Evolutionary conservation across 37 sponge, comb jelly and placozoan species (phyloP).

Genomic region (Halisarca cf. caerulea): DNA sequence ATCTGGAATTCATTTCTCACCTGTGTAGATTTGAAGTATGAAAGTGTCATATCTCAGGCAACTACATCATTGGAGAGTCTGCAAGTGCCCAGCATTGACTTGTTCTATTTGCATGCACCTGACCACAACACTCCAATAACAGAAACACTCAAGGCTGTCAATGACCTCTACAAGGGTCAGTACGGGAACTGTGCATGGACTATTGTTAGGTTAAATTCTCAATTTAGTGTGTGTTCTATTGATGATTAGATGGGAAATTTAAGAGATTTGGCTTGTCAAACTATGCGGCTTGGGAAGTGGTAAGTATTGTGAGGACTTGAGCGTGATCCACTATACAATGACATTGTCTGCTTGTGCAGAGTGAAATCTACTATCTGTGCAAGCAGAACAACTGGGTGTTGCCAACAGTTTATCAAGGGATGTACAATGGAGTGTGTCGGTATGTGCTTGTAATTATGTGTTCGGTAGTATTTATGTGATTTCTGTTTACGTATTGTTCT

Average conservation of each 20-base stretch:
- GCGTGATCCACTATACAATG: too few relatives aligned
- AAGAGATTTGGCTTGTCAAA: constrained; percentile 90
- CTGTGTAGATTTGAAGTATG: constrained; percentile 44
- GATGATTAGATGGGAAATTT: constrained; percentile 78
- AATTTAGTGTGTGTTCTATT: background rate
- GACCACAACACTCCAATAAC: constrained; percentile 85
- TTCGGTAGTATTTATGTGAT: too few relatives aligned
- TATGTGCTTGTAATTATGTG: constrained; percentile 13
- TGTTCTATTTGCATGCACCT: constrained; percentile 91
- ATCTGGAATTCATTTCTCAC: too few relatives aligned
- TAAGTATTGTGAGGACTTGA: constrained; percentile 34
- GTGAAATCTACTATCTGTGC: constrained; percentile 82
- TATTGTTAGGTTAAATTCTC: background rate
- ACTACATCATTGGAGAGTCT: constrained; percentile 52
- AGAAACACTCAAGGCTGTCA: constrained; percentile 80
- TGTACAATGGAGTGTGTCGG: constrained; percentile 95
- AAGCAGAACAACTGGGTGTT: constrained; percentile 80
- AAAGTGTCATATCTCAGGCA: constrained; percentile 57
- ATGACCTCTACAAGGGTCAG: constrained; percentile 74
- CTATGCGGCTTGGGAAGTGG: constrained; percentile 91
- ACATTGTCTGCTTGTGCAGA: constrained; percentile 4
- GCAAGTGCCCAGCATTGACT: constrained; percentile 64
- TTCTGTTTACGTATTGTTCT: too few relatives aligned
- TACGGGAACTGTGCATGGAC: background rate
- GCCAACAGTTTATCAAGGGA: constrained; percentile 93